Evolutionary conservation across 2,113 vertebrate genomes (phyloP).

Genomic region (Scytalopus superciliaris): DNA sequence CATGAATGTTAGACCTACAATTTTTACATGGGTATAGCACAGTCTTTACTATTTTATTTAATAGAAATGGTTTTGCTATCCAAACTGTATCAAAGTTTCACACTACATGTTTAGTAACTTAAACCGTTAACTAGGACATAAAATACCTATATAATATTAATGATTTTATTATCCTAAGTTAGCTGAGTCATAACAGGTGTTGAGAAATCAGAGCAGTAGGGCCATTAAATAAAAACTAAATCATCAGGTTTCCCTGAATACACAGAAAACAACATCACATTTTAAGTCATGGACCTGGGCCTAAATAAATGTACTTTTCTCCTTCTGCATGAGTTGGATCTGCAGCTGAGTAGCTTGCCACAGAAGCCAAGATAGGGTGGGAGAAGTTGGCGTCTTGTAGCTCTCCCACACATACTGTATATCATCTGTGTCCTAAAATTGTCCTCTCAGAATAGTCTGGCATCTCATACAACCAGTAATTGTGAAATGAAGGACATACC

Average conservation of each 20-base stretch:
- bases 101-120: not conserved
- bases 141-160: not conserved
- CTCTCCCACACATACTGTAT: not conserved
- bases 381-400: not conserved
- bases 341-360: not conserved
- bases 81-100: not conserved
- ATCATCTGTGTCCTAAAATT: not conserved
- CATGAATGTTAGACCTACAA: not conserved
- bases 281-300: not conserved
- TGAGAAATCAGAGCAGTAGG: not conserved
- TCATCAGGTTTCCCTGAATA: not conserved
- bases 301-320: slow-evolving; percentile 1
- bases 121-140: not conserved
- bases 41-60: not conserved
- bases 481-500: not conserved
- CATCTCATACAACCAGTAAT: not conserved
- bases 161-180: not conserved
- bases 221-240: not conserved
- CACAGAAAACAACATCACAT: not conserved
- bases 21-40: not conserved
- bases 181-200: not conserved
- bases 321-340: not conserved
- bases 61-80: not conserved
- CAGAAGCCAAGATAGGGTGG: not conserved
- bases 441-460: not conserved